phyloP scores from a whole-genome alignment of 1,140 invertebrate species.

The Hyposmocoma kahamanoa region DNA sequence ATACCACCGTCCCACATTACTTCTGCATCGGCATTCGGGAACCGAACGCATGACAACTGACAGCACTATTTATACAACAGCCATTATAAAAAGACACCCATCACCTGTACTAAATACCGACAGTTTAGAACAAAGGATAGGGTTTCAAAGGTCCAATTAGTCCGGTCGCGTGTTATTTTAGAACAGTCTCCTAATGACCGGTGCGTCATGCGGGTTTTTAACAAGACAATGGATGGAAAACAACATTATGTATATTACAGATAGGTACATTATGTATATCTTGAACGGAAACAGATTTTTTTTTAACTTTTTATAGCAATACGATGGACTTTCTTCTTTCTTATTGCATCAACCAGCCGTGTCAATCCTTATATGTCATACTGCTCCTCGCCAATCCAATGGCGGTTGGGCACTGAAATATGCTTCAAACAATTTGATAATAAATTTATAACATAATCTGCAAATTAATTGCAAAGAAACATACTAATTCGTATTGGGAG shows the following conservation, averaged over 20 bases:
- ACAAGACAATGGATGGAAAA: constrained; percentile 26
- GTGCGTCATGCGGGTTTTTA: constrained; percentile 29
- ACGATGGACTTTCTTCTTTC: no score
- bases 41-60: constrained; percentile 24
- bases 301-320: no score
- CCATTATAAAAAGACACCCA: constrained; percentile 11
- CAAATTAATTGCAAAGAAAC: no score
- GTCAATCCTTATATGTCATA: no score
- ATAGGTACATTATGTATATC: no score
- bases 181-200: constrained; percentile 28
- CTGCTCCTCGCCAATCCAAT: no score
- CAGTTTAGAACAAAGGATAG: constrained; percentile 3
- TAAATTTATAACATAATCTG: no score
- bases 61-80: constrained; percentile 33
- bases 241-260: constrained; percentile 11
- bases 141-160: constrained; percentile 13
- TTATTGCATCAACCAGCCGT: no score
- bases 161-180: constrained; percentile 18
- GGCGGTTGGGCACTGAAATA: no score
- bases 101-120: constrained; percentile 23
- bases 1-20: constrained; percentile 24
- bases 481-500: no score
- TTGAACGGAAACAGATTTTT: no score
- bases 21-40: constrained; percentile 31
- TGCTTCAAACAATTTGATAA: no score